Conservation (phyloP, 53 echinoderm and acorn worm species). For the Temnopleurus reevesii region DNA sequence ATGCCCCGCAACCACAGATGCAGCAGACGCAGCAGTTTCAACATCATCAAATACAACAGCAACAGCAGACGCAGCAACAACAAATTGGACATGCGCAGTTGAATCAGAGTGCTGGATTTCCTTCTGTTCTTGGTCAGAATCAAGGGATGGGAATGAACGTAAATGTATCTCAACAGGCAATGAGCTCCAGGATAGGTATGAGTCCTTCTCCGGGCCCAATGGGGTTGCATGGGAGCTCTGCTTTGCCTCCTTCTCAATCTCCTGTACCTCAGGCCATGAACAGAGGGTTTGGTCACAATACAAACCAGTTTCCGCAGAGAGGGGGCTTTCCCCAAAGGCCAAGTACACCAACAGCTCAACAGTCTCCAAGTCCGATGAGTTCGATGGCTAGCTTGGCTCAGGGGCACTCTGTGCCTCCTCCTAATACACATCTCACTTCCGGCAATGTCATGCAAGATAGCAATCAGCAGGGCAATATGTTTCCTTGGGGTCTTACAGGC, state of each 20-base stretch:
- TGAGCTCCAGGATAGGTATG: conserved; percentile 13
- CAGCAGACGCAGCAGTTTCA: conserved; percentile 19
- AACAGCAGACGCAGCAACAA: conserved; percentile 31
- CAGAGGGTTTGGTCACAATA: conserved; percentile 1
- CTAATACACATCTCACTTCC: conserved; percentile 35
- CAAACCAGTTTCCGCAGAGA: conserved; percentile 27
- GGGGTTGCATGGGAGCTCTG: conserved; percentile 28
- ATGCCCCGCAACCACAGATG: conserved; percentile 45
- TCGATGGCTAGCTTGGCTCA: conserved; percentile 43
- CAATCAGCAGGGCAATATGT: conserved; percentile 35
- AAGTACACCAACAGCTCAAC: conserved; percentile 41
- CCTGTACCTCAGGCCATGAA: conserved; percentile 29
- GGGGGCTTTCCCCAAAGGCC: conserved; percentile 28
- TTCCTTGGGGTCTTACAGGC: conserved; percentile 46
- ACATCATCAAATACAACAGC: conserved; percentile 28
- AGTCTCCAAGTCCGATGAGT: conserved; percentile 50
- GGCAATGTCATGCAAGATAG: conserved; percentile 40
- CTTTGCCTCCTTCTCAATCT: conserved; percentile 1
- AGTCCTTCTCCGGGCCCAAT: conserved; percentile 29
- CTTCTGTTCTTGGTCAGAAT: conserved; percentile 5
- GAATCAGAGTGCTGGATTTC: conserved; percentile 13
- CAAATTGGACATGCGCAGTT: not conserved
- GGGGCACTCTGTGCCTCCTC: conserved; percentile 40
- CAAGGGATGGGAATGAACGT: conserved; percentile 41
- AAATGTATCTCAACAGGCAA: not conserved